These are phyloP conservation scores for Bombyx mori DNA, from an alignment of 1,140 invertebrate species.

Conservation along the genomic window DNA sequence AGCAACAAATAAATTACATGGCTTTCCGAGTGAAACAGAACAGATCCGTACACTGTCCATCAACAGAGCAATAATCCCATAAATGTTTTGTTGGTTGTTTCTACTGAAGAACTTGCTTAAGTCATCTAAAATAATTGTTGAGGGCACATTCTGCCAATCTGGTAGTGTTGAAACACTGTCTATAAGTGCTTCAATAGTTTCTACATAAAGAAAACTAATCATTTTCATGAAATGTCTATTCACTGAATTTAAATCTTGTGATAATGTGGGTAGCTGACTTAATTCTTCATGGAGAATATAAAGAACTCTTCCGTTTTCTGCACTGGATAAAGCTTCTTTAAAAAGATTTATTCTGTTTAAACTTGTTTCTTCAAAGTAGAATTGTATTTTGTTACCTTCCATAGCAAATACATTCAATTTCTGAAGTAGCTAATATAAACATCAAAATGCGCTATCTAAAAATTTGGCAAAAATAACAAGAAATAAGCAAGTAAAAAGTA, in stretches of 20 bases:
- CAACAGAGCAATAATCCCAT: conserved; percentile 45
- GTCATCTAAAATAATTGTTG: conserved; percentile 51
- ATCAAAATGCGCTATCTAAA: no score
- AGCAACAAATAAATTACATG: conserved; percentile 38
- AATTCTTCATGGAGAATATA: conserved; percentile 52
- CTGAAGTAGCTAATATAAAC: no score
- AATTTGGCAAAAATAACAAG: no score
- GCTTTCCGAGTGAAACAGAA: conserved; percentile 20
- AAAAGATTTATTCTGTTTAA: conserved; percentile 46
- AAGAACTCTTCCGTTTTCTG: conserved; percentile 51
- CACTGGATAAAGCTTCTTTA: conserved; percentile 35
- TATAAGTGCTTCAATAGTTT: conserved; percentile 34
- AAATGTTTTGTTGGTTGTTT: conserved; percentile 39
- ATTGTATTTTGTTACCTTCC: conserved; percentile 2
- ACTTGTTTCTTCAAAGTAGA: conserved; percentile 30
- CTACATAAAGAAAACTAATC: conserved; percentile 55
- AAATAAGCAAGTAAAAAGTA: no score
- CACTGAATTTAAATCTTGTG: conserved; percentile 41
- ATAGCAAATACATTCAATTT: no score
- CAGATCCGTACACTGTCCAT: conserved; percentile 36
- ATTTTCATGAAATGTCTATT: conserved; percentile 58
- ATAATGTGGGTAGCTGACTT: conserved; percentile 47
- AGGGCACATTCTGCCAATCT: conserved; percentile 55
- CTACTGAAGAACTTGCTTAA: conserved; percentile 37
- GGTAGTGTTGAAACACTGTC: conserved; percentile 43